Percentiles rank a stretch among this genome's conserved stretches.
Evolutionary conservation across 1,140 invertebrate genomes (phyloP).

Genomic region (Drosophila sp.): DNA sequence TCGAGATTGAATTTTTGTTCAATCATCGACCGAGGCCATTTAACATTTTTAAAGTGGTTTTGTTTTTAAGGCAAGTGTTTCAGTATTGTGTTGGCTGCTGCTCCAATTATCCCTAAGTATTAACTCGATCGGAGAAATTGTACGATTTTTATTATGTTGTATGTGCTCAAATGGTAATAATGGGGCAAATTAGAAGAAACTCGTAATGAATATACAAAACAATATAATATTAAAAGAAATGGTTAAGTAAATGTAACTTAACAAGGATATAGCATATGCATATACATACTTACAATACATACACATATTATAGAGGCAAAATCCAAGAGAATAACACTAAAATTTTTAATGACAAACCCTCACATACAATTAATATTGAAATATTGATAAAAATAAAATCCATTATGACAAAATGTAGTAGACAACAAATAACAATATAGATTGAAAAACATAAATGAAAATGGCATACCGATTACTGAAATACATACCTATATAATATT

Average conservation of each 20-base stretch:
- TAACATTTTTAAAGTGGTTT: conserved; percentile 16
- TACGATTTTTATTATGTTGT: conserved; percentile 35
- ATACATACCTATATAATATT: conserved; percentile 44
- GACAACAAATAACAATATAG: conserved; percentile 14
- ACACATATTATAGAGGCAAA: conserved; percentile 42
- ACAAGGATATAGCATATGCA: conserved; percentile 67
- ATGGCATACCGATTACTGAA: conserved; percentile 34
- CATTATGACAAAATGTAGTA: conserved; percentile 28
- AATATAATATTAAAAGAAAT: conserved; percentile 33
- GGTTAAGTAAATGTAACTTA: conserved; percentile 77
- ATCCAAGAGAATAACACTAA: conserved; percentile 27
- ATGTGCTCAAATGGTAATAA: conserved; percentile 42
- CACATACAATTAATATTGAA: conserved; percentile 36
- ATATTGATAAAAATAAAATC: too few relatives aligned
- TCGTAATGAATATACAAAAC: conserved; percentile 12
- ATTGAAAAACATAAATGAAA: conserved; percentile 17
- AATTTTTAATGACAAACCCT: conserved; percentile 46
- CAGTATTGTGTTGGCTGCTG: conserved; percentile 24
- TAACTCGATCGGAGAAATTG: conserved; percentile 29
- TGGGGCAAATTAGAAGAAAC: conserved; percentile 20
- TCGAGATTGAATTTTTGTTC: not conserved
- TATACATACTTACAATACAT: conserved; percentile 55
- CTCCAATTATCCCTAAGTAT: conserved; percentile 38
- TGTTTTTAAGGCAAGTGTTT: conserved; percentile 2
- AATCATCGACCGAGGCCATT: not conserved